Evolutionary conservation across 2,888 invertebrate genomes (phyloP).

Genomic region (Tipula confusa): DNA sequence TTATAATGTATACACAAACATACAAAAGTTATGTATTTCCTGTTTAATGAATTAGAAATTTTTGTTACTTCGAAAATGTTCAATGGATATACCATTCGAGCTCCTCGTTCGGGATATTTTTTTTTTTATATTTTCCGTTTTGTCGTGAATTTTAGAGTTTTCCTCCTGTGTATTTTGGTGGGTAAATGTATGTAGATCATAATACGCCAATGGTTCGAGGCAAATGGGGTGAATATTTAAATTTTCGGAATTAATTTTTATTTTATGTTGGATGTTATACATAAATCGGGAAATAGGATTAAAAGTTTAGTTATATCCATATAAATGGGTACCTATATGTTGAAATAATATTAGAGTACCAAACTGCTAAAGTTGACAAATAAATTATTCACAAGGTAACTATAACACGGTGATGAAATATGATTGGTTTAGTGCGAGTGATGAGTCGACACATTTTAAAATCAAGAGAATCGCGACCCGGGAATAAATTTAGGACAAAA

Average conservation of each 20-base stretch:
- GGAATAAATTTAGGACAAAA: no score
- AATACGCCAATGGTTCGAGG: neutral
- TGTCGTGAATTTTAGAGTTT: neutral
- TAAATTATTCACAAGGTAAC: no score
- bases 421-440: no score
- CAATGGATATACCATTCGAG: neutral
- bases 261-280: neutral
- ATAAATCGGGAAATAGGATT: neutral
- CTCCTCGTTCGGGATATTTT: neutral
- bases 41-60: slow-evolving; percentile 20
- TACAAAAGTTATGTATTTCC: neutral
- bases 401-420: no score
- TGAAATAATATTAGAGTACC: neutral
- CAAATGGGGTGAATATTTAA: neutral
- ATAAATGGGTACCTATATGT: neutral
- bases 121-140: neutral
- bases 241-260: neutral
- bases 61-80: neutral
- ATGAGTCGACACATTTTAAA: no score
- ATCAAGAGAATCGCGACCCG: no score
- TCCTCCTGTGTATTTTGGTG: neutral
- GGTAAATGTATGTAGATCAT: neutral
- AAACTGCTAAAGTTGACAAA: neutral
- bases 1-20: neutral
- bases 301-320: neutral